A percentile compares a stretch with the other conserved stretches of the same genome.
phyloP scores from a whole-genome alignment of 2,888 invertebrate genomes.

The Digitonthophagus gazella region DNA sequence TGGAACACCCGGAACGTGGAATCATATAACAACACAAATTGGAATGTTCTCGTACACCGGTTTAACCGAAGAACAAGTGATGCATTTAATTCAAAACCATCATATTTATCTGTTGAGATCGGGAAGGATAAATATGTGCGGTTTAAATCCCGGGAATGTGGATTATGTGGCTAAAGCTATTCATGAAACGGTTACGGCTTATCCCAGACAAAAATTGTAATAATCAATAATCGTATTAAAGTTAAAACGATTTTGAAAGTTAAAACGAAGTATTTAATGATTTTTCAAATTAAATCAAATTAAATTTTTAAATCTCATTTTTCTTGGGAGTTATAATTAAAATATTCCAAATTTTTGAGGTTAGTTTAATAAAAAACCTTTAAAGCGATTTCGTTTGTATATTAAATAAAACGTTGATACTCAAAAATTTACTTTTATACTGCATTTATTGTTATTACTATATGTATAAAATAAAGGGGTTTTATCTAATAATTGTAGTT shows the following conservation, averaged over 20 bases:
- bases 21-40: slow-evolving; percentile 92
- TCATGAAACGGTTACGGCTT: slow-evolving; percentile 63
- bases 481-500: no score
- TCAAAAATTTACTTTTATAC: neutral
- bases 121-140: slow-evolving; percentile 96
- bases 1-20: slow-evolving; percentile 91
- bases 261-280: neutral
- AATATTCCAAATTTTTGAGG: no score
- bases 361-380: no score
- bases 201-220: slow-evolving; percentile 18
- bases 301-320: no score
- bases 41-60: slow-evolving; percentile 99
- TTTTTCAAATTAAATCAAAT: neutral
- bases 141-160: slow-evolving; percentile 85
- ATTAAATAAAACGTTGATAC: no score
- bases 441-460: neutral
- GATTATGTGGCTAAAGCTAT: slow-evolving; percentile 91
- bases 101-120: slow-evolving; percentile 91
- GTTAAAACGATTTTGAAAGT: neutral
- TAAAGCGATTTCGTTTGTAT: no score
- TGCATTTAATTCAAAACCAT: slow-evolving; percentile 73
- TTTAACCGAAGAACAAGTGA: slow-evolving; percentile 72
- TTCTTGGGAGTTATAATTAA: no score
- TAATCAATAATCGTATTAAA: neutral
- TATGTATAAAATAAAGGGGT: neutral